Conservation (phyloP, 2,888 invertebrate species). For the Sthenelais limicola region DNA sequence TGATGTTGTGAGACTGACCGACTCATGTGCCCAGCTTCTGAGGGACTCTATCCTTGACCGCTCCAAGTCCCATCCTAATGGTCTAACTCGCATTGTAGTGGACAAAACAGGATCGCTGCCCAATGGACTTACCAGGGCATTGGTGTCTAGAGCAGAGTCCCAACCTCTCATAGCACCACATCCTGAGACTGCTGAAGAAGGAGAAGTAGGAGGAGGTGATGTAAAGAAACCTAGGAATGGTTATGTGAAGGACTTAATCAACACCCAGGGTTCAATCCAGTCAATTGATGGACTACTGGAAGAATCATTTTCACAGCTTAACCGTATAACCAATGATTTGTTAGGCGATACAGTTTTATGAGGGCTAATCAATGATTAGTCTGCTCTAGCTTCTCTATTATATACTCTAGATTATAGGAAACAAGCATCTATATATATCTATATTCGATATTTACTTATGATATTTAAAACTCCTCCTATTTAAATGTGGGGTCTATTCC, state of each 20-base stretch:
- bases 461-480: too few relatives aligned
- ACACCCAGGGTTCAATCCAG: slow-evolving; percentile 5
- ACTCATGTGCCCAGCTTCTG: slow-evolving; percentile 24
- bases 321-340: slow-evolving; percentile 19
- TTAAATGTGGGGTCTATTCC: too few relatives aligned
- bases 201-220: neutral
- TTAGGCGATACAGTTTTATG: slow-evolving; percentile 28
- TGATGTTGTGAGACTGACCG: neutral
- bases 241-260: neutral
- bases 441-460: too few relatives aligned
- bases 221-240: neutral
- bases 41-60: slow-evolving; percentile 15
- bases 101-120: slow-evolving; percentile 24
- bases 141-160: slow-evolving; percentile 17
- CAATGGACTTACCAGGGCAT: slow-evolving; percentile 6
- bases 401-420: too few relatives aligned
- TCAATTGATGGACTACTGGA: slow-evolving; percentile 30
- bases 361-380: too few relatives aligned
- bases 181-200: neutral
- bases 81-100: slow-evolving; percentile 16
- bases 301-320: slow-evolving; percentile 23
- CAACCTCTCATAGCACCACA: neutral
- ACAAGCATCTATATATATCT: too few relatives aligned
- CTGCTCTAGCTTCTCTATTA: too few relatives aligned
- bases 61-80: slow-evolving; percentile 26